These are phyloP conservation scores for Cyphomyrmex costatus DNA, from an alignment of 1,140 invertebrate species.

Conservation along the genomic window DNA sequence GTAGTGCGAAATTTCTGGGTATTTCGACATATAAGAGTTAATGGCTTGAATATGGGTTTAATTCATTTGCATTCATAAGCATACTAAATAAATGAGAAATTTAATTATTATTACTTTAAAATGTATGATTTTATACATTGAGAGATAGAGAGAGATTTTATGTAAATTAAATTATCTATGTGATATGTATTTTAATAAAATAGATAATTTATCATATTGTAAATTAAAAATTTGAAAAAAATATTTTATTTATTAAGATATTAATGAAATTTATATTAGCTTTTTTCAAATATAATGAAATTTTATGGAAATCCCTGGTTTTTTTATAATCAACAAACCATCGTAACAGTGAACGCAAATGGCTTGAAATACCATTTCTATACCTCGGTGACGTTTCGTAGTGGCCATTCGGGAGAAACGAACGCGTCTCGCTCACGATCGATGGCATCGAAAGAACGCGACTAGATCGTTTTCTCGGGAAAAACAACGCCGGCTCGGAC, in stretches of 20 bases:
- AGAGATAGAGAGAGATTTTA: no score
- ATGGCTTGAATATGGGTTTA: background rate
- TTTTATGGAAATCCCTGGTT: background rate
- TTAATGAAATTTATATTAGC: background rate
- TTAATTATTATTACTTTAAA: slow-evolving; percentile 6
- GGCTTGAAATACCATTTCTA: slow-evolving; percentile 7
- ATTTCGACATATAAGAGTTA: no score
- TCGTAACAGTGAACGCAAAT: background rate
- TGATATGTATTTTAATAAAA: slow-evolving; percentile 3
- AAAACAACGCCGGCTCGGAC: slow-evolving; percentile 29
- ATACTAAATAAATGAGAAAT: background rate
- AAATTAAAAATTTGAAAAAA: slow-evolving; percentile 4
- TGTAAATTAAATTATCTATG: background rate
- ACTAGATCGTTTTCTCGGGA: slow-evolving; percentile 16
- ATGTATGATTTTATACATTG: no score
- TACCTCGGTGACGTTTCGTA: background rate
- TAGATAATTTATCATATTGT: background rate
- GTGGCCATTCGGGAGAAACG: background rate
- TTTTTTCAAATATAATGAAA: background rate
- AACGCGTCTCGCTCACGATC: slow-evolving; percentile 17
- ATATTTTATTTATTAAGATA: background rate
- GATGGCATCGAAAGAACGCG: slow-evolving; percentile 28
- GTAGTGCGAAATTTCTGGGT: no score
- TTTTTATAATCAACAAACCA: background rate
- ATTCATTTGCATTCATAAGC: background rate